Base-by-base conservation (phyloP, 2,113 vertebrate species). In the Ia io region DNA sequence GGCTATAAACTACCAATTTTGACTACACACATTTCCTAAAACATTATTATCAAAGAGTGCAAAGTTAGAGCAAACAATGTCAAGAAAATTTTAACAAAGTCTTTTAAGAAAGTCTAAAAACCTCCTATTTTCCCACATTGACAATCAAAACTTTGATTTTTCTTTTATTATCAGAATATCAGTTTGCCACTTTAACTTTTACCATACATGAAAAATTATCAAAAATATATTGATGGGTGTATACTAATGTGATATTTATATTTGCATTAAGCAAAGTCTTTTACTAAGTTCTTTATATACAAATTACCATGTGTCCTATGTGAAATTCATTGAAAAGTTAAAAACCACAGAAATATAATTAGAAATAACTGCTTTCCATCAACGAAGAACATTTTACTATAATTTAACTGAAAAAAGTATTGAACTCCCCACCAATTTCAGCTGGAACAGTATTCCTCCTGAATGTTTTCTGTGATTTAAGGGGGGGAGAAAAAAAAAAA, bases 171-270 rank as follows among this genome's bases (percentile, higher is more conserved):
- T 95, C 96, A 95, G 92, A 94, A 77, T 95, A 97, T 91, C 93
- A 94, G 61, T 93, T 89, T 96, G 71, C 59, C 92, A 97, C 94
- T 97, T 94, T 95, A 96, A 94, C 95, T 98, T 97, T 97, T 95
- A 96, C 96, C 97, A 97, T 98, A 98, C 97, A 98, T 97, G 97
- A 98, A 98, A 98, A 96, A 91, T 98, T 99, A 99, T 99, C 98
- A 99, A 99, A 99, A 99, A 99, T 99, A 99, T 98, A 98, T 98
- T 93, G 97, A 98, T 97, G 97, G 91, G 95, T 98, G 98, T 98
- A 98, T 98, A n/a, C 98, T 99, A 98, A 98, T 95, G 97, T 98
- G 97, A 97, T 96, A 93, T 97, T 97, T 94, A 87, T 98, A 99
- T 98, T 98, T 98, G 99, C 98, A 99, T 96, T 98, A 98, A 98